These are phyloP conservation scores for Delichon dasypus DNA, from an alignment of 2,797 vertebrate species.

Conservation along the genomic window DNA sequence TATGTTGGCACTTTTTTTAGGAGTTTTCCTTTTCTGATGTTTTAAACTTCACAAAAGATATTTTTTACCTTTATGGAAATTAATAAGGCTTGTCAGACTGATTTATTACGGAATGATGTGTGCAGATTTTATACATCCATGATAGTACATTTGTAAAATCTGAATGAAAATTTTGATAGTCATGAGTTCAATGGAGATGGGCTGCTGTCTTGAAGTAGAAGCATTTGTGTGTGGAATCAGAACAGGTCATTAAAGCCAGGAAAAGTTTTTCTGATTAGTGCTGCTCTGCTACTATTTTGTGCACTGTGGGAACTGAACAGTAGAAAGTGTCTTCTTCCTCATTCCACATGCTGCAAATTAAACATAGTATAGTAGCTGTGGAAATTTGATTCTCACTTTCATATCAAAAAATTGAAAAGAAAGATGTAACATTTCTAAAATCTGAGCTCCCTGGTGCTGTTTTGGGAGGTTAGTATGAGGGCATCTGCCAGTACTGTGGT, in stretches of 20 bases:
- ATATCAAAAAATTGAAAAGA: background rate
- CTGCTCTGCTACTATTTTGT: background rate
- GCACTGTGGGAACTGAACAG: background rate
- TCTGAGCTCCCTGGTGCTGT: background rate
- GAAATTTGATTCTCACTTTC: background rate
- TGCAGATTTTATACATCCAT: background rate
- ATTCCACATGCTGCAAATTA: background rate
- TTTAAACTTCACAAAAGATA: background rate
- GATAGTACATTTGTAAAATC: background rate
- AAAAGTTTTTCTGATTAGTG: background rate
- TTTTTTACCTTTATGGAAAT: background rate
- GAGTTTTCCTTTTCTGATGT: conserved; percentile 29
- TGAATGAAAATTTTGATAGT: background rate
- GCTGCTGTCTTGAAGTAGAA: background rate
- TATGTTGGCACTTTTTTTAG: conserved; percentile 71
- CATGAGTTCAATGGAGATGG: background rate
- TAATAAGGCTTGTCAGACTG: background rate
- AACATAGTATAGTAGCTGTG: background rate
- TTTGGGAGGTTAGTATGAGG: background rate
- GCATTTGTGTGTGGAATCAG: background rate
- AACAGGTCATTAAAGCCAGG: background rate
- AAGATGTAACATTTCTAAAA: background rate
- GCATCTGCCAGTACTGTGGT: background rate
- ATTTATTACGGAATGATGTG: background rate
- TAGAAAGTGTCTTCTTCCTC: background rate